Percentiles rank a stretch among this genome's conserved stretches.
Evolutionary conservation across 1,140 invertebrate genomes (phyloP).

Genomic region (Penaeus japonicus): DNA sequence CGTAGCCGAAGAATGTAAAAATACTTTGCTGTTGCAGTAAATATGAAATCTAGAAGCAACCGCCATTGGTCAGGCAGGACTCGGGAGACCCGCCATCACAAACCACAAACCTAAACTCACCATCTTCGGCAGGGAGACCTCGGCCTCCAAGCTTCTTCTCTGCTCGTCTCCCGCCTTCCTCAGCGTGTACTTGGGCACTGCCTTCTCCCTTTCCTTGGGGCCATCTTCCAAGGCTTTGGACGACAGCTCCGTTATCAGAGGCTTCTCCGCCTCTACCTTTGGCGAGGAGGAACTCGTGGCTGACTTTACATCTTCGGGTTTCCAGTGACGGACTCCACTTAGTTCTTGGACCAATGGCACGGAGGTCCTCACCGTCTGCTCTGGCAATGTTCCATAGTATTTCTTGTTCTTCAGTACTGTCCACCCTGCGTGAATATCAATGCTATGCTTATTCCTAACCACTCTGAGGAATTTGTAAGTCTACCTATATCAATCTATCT

Average conservation of each 20-base stretch:
- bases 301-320: constrained; percentile 29
- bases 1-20: too few species aligned
- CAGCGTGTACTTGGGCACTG: constrained; percentile 65
- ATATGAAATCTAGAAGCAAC: too few species aligned
- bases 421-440: constrained; percentile 65
- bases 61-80: too few species aligned
- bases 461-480: neutral
- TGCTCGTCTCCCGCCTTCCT: constrained; percentile 68
- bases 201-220: constrained; percentile 66
- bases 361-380: constrained; percentile 42
- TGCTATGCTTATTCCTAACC: neutral
- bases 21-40: too few species aligned
- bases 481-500: neutral
- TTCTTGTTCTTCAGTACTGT: constrained; percentile 71
- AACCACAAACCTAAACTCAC: neutral
- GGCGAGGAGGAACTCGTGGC: neutral
- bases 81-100: neutral
- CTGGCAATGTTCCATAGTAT: constrained; percentile 74
- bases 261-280: neutral
- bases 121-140: constrained; percentile 66
- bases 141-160: constrained; percentile 69
- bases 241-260: constrained; percentile 70
- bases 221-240: constrained; percentile 55
- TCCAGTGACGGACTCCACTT: constrained; percentile 75
- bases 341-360: constrained; percentile 63